phyloP scores from a whole-genome alignment of 1,140 invertebrate genomes.

The Drosophila guanche region DNA sequence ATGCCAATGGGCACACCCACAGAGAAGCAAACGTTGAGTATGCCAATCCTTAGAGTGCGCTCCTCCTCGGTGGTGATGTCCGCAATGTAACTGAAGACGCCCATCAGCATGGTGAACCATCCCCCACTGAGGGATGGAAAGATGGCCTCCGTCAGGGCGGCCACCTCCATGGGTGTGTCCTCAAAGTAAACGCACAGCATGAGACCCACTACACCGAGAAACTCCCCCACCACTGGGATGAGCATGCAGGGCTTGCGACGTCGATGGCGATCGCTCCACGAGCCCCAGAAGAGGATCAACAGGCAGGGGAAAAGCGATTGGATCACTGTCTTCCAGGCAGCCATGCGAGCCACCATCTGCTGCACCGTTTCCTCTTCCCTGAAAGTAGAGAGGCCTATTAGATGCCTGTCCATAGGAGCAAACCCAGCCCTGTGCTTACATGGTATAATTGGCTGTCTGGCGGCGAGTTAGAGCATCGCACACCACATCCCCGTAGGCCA shows the following conservation, averaged over 20 bases:
- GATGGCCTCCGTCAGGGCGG: conserved; percentile 89
- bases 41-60: conserved; percentile 91
- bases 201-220: conserved; percentile 90
- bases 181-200: conserved; percentile 91
- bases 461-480: conserved; percentile 89
- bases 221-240: conserved; percentile 91
- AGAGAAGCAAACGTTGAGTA: conserved; percentile 92
- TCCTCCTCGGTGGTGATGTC: conserved; percentile 92
- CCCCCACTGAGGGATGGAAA: conserved; percentile 90
- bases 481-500: conserved; percentile 87
- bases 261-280: conserved; percentile 89
- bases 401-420: not conserved
- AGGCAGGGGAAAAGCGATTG: conserved; percentile 90
- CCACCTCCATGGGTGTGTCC: conserved; percentile 90
- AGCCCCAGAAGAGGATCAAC: conserved; percentile 90
- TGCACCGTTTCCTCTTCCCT: conserved; percentile 89
- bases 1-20: conserved; percentile 91
- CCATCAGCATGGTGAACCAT: conserved; percentile 95
- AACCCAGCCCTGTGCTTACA: conserved; percentile 58
- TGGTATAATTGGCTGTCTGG: conserved; percentile 88
- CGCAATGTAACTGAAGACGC: conserved; percentile 94
- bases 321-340: conserved; percentile 91
- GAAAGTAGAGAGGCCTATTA: not conserved
- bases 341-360: conserved; percentile 90
- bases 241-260: conserved; percentile 93